A percentile compares a stretch with the other conserved stretches of the same genome.
Conservation (phyloP, 2,888 invertebrate genomes). For the Meteorus cinctellus region DNA sequence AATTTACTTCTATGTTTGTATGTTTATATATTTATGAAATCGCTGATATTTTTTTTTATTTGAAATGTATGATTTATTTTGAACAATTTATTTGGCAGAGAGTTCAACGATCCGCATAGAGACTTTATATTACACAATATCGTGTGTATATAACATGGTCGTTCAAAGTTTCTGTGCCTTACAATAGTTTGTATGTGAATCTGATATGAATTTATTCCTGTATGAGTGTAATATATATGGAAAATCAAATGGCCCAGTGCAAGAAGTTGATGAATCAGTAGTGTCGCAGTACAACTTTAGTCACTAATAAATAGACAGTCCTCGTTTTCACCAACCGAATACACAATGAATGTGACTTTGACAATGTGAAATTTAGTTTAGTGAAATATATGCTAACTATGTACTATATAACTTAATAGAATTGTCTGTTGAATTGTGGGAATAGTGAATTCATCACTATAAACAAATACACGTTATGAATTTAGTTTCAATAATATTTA, state of each 20-base stretch:
- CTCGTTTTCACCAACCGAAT: slow-evolving; percentile 18
- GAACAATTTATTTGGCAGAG: slow-evolving; percentile 15
- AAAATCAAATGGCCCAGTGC: slow-evolving; percentile 32
- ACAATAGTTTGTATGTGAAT: neutral
- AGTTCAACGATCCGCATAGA: slow-evolving; percentile 25
- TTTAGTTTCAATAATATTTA: too few relatives aligned
- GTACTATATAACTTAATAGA: neutral
- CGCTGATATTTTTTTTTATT: neutral
- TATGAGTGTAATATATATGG: slow-evolving; percentile 12
- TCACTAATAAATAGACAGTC: slow-evolving; percentile 39
- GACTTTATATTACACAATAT: neutral
- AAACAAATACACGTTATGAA: neutral
- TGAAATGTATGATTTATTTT: neutral
- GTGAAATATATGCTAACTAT: slow-evolving; percentile 11
- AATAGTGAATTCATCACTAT: neutral
- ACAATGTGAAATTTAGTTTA: slow-evolving; percentile 35
- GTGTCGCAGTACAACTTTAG: slow-evolving; percentile 26
- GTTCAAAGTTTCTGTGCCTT: slow-evolving; percentile 20
- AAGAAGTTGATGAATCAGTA: slow-evolving; percentile 42
- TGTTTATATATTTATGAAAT: neutral
- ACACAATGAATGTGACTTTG: slow-evolving; percentile 20
- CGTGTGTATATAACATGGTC: slow-evolving; percentile 12
- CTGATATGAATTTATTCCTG: neutral
- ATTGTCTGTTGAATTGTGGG: neutral
- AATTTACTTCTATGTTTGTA: neutral